Evolutionary conservation across 1,140 invertebrate genomes (phyloP).

Genomic region (Vollenhovia emeryi): DNA sequence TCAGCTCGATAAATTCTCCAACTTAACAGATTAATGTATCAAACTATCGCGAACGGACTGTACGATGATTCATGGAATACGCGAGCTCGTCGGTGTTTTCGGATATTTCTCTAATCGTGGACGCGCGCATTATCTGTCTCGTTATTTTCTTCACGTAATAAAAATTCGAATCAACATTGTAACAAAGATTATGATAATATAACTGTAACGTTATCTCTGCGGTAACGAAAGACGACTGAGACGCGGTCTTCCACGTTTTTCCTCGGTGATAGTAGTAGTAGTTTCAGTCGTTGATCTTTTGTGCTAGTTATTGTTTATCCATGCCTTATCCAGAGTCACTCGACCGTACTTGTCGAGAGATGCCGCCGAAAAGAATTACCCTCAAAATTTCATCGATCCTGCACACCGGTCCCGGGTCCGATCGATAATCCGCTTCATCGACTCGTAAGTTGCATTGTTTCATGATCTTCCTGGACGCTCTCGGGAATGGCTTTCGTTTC

Average conservation of each 20-base stretch:
- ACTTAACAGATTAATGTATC: constrained; percentile 75
- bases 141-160: not conserved
- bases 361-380: not conserved
- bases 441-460: constrained; percentile 48
- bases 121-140: not conserved
- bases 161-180: not conserved
- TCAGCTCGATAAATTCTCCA: constrained; percentile 74
- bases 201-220: too few relatives aligned
- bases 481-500: constrained; percentile 45
- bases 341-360: not conserved
- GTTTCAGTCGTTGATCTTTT: not conserved
- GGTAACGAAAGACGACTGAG: not conserved
- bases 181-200: not conserved
- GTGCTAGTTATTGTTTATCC: not conserved
- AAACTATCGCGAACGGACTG: constrained; percentile 66
- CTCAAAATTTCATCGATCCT: not conserved
- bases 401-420: not conserved
- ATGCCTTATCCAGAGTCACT: not conserved
- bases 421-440: constrained; percentile 33
- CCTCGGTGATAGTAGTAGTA: not conserved
- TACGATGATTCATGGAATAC: constrained; percentile 55
- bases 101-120: constrained; percentile 13
- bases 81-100: constrained; percentile 36
- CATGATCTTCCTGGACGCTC: constrained; percentile 40
- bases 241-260: not conserved